phyloP scores from a whole-genome alignment of 2,888 invertebrate genomes.

The Drosophila recens region DNA sequence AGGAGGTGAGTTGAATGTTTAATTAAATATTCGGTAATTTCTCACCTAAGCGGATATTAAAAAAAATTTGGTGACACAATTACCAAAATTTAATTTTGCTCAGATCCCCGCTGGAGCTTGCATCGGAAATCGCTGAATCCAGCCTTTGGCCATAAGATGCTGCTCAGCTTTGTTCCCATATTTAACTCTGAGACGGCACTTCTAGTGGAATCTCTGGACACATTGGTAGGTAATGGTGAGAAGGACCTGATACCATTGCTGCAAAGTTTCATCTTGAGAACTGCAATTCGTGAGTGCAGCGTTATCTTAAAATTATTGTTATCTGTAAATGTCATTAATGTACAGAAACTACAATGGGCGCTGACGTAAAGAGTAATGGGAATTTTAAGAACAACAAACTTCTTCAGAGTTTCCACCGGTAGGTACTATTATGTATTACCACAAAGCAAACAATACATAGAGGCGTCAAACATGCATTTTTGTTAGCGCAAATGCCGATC shows the following conservation, averaged over 20 bases:
- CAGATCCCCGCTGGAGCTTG: constrained; percentile 80
- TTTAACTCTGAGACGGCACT: constrained; percentile 77
- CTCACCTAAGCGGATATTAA: too few species aligned
- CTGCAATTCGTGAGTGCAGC: constrained; percentile 78
- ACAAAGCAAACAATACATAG: too few species aligned
- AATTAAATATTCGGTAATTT: too few species aligned
- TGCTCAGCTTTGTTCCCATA: constrained; percentile 80
- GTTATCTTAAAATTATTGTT: not conserved
- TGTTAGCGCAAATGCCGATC: too few species aligned
- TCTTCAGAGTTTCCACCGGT: constrained; percentile 80
- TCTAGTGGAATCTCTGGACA: constrained; percentile 61
- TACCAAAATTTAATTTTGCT: too few species aligned
- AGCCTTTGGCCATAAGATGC: constrained; percentile 80
- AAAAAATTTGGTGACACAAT: too few species aligned
- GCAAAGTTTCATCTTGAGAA: constrained; percentile 76
- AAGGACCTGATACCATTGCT: constrained; percentile 70
- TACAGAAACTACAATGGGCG: constrained; percentile 84
- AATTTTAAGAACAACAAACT: constrained; percentile 59
- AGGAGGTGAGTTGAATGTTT: too few species aligned
- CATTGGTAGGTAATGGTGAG: not conserved
- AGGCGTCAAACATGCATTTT: too few species aligned
- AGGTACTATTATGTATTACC: constrained; percentile 18
- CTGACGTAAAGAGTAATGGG: constrained; percentile 56
- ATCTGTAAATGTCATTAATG: not conserved
- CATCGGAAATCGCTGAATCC: constrained; percentile 83